A percentile compares a stretch with the other conserved stretches of the same genome.
Conservation (phyloP, 2,888 invertebrate genomes). For the Seira ritae region DNA sequence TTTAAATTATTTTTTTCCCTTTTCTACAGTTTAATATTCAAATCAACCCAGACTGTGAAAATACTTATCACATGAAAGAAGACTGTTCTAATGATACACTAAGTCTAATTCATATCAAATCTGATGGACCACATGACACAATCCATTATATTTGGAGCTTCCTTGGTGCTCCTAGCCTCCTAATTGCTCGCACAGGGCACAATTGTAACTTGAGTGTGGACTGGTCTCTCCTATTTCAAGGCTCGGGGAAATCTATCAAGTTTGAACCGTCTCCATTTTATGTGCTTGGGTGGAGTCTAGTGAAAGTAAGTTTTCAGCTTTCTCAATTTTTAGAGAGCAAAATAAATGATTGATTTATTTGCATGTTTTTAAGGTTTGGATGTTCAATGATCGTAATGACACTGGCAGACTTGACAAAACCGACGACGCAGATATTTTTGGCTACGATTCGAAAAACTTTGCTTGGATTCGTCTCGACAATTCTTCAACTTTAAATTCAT, state of each 20-base stretch:
- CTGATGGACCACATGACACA: conserved; percentile 79
- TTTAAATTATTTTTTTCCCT: too few species aligned
- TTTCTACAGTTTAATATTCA: conserved; percentile 59
- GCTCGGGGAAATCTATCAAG: conserved; percentile 75
- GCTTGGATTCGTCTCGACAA: conserved; percentile 75
- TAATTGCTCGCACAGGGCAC: conserved; percentile 78
- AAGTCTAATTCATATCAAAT: conserved; percentile 77
- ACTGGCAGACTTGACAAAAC: conserved; percentile 76
- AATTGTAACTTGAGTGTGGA: conserved; percentile 77
- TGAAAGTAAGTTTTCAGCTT: conserved; percentile 78
- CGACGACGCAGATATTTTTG: conserved; percentile 75
- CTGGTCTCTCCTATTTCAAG: conserved; percentile 77
- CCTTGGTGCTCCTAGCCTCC: conserved; percentile 79
- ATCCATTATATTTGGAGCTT: conserved; percentile 84
- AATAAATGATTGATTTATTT: background rate
- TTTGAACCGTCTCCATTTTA: conserved; percentile 78
- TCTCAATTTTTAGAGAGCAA: background rate
- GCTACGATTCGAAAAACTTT: conserved; percentile 75
- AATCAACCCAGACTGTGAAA: conserved; percentile 69
- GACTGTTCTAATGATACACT: conserved; percentile 54
- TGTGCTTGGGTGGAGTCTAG: conserved; percentile 80
- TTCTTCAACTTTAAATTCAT: conserved; percentile 39
- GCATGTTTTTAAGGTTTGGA: conserved; percentile 77
- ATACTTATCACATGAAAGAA: background rate
- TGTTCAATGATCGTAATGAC: conserved; percentile 80